These are phyloP conservation scores for Byasa hedistus DNA, from an alignment of 2,888 invertebrate genomes.

Conservation along the genomic window DNA sequence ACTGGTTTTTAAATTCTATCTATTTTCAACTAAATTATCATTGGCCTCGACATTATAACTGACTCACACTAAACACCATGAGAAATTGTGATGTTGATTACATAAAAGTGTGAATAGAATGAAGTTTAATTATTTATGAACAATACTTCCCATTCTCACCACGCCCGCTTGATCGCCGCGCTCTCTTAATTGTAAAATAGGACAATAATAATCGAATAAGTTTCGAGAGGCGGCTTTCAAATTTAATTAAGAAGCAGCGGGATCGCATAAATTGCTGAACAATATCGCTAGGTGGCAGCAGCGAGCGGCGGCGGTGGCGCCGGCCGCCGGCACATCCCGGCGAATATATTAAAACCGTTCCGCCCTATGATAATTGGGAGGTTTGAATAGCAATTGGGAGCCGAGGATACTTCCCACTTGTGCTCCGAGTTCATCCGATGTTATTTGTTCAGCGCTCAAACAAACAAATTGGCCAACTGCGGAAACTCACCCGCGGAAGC, in stretches of 20 bases:
- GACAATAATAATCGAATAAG: slow-evolving; percentile 9
- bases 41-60: no score
- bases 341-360: slow-evolving; percentile 46
- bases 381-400: slow-evolving; percentile 47
- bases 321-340: slow-evolving; percentile 23
- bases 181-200: no score
- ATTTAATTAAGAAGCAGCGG: slow-evolving; percentile 29
- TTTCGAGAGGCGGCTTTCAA: slow-evolving; percentile 7
- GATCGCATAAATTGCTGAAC: slow-evolving; percentile 29
- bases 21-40: no score
- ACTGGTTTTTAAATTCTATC: no score
- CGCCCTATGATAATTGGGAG: slow-evolving; percentile 58
- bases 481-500: slow-evolving; percentile 35
- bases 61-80: no score
- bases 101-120: no score
- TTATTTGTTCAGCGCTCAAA: slow-evolving; percentile 34
- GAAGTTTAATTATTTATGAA: no score
- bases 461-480: slow-evolving; percentile 44
- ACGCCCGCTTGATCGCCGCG: no score
- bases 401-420: slow-evolving; percentile 25
- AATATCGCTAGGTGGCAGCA: slow-evolving; percentile 13
- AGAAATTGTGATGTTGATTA: no score
- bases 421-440: slow-evolving; percentile 20
- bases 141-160: no score
- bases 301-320: neutral